Evolutionary conservation across 1,140 invertebrate species (phyloP), one percentile per base, ranked within the genome.

Genomic region (Meloidogyne floridensis): DNA sequence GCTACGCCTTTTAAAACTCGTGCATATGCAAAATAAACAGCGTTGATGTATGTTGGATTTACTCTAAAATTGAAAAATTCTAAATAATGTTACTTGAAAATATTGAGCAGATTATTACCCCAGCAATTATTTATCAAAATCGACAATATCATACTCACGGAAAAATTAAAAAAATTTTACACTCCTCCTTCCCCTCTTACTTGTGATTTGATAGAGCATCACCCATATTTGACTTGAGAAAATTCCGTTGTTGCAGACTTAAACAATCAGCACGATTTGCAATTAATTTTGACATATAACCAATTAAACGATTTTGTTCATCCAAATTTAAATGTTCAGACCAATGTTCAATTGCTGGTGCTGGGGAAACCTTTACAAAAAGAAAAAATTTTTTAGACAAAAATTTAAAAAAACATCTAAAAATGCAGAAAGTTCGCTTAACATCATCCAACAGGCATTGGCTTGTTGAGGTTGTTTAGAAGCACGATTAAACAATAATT

Each of bases 401-500:
- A 18, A 71, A 47, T 3, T 54, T 65, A 65, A 65, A 81, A 51
- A 80, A 77, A 86, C 84, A 10, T 86, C 74, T 18, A 81, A 20
- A 56, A 81, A 80, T 32, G 47, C 43, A 47, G 80, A 83, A 75
- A 86, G 65, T 79, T 86, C 84, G 18, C 69, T 70, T 20, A 86
- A 70, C 20, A 86, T 47, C 84, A 86, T 86, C 84, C 84, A 86
- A n/a, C 85, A 85, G 6, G 84, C 69, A 11, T 82, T 65, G 4
- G 85, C 3, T 11, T 80, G 72, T 18, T 77, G 72, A 32, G 54
- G 13, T 13, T 75, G 43, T 56, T 73, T 47, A 20, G 83, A 65
- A n/a, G 82, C 72, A 11, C 15, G 72, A 8, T 43, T 43, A 13
- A 84, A 51, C 9, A 86, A 42, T 32, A n/a, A 43, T 56, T 71